A percentile compares a stretch with the other conserved stretches of the same genome.
Evolutionary conservation across 2,113 vertebrate species (phyloP).

Genomic region (Rhagologus leucostigma): DNA sequence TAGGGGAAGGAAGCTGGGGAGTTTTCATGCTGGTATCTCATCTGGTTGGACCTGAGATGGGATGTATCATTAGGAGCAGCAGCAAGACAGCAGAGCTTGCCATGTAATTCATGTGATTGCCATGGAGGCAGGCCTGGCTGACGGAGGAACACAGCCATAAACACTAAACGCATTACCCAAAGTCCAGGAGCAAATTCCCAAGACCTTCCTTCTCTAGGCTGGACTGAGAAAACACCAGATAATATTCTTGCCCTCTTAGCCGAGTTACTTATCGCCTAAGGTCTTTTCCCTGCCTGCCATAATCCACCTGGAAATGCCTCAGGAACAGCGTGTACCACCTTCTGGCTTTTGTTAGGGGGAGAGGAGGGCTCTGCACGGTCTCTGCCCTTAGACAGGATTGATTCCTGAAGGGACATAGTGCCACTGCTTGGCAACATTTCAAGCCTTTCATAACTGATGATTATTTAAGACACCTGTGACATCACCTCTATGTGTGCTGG

Average conservation of each 20-base stretch:
- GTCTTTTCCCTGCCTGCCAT: background rate
- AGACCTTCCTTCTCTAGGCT: background rate
- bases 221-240: background rate
- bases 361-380: background rate
- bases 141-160: background rate
- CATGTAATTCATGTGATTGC: background rate
- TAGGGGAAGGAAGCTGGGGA: background rate
- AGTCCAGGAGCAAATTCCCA: background rate
- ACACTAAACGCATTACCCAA: accelerated
- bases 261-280: background rate
- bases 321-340: background rate
- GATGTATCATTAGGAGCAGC: background rate
- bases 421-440: background rate
- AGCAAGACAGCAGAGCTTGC: background rate
- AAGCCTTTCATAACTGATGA: background rate
- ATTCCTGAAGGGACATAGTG: background rate
- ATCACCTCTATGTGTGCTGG: background rate
- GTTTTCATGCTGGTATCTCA: background rate
- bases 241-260: background rate
- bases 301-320: background rate
- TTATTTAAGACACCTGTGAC: background rate
- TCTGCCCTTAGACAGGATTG: background rate
- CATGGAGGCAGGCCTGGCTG: background rate
- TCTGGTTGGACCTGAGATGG: background rate
- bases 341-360: background rate